Evolutionary conservation across 2,888 invertebrate species (phyloP), one percentile per base, ranked within the genome.

Genomic region (Hirtodrosophila duncani): DNA sequence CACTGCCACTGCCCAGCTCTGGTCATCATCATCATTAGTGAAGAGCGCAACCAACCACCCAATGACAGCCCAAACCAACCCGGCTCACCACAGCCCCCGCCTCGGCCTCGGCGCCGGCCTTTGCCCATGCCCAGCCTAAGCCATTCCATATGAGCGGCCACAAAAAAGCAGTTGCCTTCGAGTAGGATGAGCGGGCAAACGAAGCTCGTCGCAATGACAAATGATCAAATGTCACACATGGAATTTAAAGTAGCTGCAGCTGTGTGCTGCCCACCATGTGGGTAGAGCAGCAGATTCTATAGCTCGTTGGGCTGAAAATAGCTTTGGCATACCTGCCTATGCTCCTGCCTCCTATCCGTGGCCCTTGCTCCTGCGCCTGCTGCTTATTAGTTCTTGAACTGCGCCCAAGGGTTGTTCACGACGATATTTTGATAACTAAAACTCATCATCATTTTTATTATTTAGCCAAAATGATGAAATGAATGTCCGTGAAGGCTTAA

Each of bases 141-240:
- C n/a, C n/a, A n/a, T n/a, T n/a, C n/a, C n/a, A n/a, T n/a, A n/a
- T n/a, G n/a, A n/a, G n/a, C n/a, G n/a, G n/a, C n/a, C n/a, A n/a
- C n/a, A n/a, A n/a, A n/a, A n/a, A n/a, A n/a, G n/a, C n/a, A n/a
- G n/a, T n/a, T n/a, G n/a, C n/a, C n/a, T n/a, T n/a, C n/a, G n/a
- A n/a, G n/a, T n/a, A n/a, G n/a, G 3, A 20, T 5, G 4, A 20
- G 20, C 20, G 11, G 17, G 16, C 38, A 27, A 20, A 4, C 26
- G 9, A n/a, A n/a, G n/a, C n/a, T n/a, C n/a, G n/a, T n/a, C n/a
- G n/a, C 69, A 63, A 77, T 82, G 81, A 81, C 81, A 81, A 81
- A 81, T 81, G 81, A 81, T 82, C 79, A 72, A 79, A 55, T 78
- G 82, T 75, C 82, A 81, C 82, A 69, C 72, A 64, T 71, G 72